Percentiles rank a stretch among this genome's conserved stretches.
These are phyloP conservation scores for Cherax quadricarinatus DNA, from an alignment of 1,140 invertebrate genomes.

Conservation along the genomic window DNA sequence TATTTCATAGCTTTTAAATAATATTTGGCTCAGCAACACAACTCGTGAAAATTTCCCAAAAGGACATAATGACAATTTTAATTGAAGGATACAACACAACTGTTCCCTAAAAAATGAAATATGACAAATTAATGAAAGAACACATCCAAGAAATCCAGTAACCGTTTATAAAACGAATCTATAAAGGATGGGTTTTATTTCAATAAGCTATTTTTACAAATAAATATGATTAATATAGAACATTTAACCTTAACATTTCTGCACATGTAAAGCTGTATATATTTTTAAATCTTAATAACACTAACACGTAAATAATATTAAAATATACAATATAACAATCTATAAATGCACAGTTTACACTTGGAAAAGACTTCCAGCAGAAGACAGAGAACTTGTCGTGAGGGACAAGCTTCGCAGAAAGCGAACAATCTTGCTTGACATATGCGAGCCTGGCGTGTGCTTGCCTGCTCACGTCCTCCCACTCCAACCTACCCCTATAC, in stretches of 20 bases:
- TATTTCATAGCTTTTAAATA: too few relatives aligned
- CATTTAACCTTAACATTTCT: constrained; percentile 23
- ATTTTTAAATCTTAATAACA: not conserved
- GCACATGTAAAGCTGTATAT: not conserved
- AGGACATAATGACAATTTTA: too few relatives aligned
- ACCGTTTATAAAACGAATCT: constrained; percentile 40
- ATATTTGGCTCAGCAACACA: too few relatives aligned
- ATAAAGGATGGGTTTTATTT: constrained; percentile 41
- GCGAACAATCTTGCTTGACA: not conserved
- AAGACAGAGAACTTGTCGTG: not conserved
- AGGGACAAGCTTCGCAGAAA: not conserved
- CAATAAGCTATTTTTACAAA: constrained; percentile 36
- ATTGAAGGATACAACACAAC: too few relatives aligned
- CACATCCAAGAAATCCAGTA: not conserved
- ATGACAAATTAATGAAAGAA: not conserved
- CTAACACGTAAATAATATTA: not conserved
- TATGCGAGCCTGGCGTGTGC: not conserved
- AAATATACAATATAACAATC: not conserved
- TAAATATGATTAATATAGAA: constrained; percentile 15
- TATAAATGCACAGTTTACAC: not conserved
- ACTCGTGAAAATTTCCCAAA: too few relatives aligned
- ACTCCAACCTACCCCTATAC: constrained; percentile 32
- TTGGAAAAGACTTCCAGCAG: not conserved
- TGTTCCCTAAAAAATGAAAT: too few relatives aligned
- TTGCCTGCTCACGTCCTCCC: not conserved